Evolutionary conservation across 2,113 vertebrate species (phyloP).

Genomic region (Menura novaehollandiae): DNA sequence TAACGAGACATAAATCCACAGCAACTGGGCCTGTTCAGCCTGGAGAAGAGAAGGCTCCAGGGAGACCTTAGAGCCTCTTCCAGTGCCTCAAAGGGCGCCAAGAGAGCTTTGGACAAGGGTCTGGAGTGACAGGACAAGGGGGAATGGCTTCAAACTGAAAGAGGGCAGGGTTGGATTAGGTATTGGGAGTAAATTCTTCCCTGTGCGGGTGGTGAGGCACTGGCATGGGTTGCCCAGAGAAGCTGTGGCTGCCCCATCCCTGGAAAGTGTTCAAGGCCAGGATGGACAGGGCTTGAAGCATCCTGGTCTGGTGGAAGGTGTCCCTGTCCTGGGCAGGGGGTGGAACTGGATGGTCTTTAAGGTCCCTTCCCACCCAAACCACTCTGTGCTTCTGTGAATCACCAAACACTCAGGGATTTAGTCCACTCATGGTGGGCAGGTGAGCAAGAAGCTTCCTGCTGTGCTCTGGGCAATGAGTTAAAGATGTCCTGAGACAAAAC

Average conservation of each 20-base stretch:
- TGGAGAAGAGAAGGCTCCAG: not conserved
- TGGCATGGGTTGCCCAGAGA: not conserved
- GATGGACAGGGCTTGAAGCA: rapidly evolving
- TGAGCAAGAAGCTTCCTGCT: not conserved
- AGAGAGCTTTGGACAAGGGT: not conserved
- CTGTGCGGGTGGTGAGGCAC: too few species aligned
- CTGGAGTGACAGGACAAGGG: not conserved
- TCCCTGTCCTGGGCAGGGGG: not conserved
- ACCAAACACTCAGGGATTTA: not conserved
- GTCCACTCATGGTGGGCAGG: rapidly evolving
- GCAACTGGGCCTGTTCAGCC: not conserved
- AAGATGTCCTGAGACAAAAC: not conserved
- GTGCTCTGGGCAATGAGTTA: not conserved
- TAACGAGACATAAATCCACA: not conserved
- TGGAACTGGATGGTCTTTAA: not conserved
- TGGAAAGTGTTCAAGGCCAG: not conserved
- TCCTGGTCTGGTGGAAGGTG: not conserved
- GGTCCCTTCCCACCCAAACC: not conserved
- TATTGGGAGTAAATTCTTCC: not conserved
- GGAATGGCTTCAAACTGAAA: not conserved
- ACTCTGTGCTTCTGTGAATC: not conserved
- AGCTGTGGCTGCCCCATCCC: not conserved
- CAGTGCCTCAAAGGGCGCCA: not conserved
- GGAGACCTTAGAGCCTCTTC: not conserved
- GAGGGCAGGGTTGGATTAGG: not conserved